Conservation (phyloP, 2,888 invertebrate species). For the Agrotis exclamationis region DNA sequence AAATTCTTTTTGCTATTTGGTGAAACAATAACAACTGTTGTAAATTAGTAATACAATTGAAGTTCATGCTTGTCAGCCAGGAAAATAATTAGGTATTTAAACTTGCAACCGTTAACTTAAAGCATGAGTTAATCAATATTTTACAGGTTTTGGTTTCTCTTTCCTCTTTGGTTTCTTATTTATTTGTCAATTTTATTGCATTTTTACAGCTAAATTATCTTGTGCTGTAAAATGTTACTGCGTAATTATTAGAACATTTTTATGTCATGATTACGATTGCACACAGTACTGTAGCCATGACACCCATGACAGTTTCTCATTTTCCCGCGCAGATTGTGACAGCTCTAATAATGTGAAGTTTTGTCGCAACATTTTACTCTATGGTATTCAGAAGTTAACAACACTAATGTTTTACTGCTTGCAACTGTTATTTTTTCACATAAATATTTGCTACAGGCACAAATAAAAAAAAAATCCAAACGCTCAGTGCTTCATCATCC, state of each 20-base stretch:
- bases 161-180: neutral
- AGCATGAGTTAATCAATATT: neutral
- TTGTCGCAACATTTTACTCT: conserved; percentile 46
- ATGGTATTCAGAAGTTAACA: conserved; percentile 30
- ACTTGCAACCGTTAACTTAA: conserved; percentile 5
- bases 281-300: conserved; percentile 34
- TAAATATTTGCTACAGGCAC: neutral
- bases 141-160: conserved; percentile 6
- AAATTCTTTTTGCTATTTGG: conserved; percentile 28
- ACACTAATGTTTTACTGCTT: neutral
- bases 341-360: conserved; percentile 51
- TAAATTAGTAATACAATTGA: conserved; percentile 45
- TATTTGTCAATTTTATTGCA: neutral
- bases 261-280: conserved; percentile 33
- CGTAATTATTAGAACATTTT: conserved; percentile 11
- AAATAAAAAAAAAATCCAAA: neutral
- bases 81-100: neutral
- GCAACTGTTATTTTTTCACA: neutral
- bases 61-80: conserved; percentile 37
- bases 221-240: neutral
- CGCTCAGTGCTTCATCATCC: neutral
- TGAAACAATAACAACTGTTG: conserved; percentile 48
- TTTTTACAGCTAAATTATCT: neutral
- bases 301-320: conserved; percentile 59
- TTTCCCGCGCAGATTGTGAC: conserved; percentile 62